phyloP scores from a whole-genome alignment of 1,140 invertebrate genomes.

The Nomia melanderi region DNA sequence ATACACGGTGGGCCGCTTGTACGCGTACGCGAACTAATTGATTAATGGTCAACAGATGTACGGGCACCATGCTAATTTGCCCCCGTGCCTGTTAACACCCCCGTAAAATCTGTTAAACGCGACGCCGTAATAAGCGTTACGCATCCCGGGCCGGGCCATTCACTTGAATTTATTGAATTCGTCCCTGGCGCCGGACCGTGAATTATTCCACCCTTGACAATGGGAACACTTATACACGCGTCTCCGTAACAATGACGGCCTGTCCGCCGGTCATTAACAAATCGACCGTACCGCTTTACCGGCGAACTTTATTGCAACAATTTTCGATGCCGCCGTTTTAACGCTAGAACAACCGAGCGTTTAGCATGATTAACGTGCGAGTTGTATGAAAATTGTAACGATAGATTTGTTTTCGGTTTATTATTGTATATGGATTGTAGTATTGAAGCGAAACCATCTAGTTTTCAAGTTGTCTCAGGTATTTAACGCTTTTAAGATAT shows the following conservation, averaged over 20 bases:
- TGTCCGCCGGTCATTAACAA: neutral
- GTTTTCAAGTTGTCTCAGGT: too few species aligned
- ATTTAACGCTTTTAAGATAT: too few species aligned
- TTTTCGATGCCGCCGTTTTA: neutral
- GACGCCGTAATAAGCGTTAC: conserved; percentile 20
- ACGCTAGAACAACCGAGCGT: too few species aligned
- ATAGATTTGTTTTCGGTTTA: too few species aligned
- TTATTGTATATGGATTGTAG: too few species aligned
- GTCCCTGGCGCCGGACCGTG: neutral
- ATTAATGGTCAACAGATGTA: conserved; percentile 44
- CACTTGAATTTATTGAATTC: conserved; percentile 27
- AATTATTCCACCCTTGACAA: neutral
- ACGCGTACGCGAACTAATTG: conserved; percentile 26
- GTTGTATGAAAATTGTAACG: too few species aligned
- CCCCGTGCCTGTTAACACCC: conserved; percentile 18
- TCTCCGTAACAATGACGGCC: neutral
- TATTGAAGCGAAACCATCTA: too few species aligned
- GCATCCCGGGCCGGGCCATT: neutral
- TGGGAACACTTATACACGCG: neutral
- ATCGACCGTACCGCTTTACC: neutral
- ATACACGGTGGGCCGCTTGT: neutral
- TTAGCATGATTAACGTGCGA: too few species aligned
- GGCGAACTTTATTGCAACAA: neutral
- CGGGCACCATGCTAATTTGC: conserved; percentile 25
- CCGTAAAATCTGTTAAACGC: conserved; percentile 35